Percentiles rank a stretch among this genome's conserved stretches.
Conservation (phyloP, 92 coral and sea anemone genomes). For the Epizoanthus rinbou region DNA sequence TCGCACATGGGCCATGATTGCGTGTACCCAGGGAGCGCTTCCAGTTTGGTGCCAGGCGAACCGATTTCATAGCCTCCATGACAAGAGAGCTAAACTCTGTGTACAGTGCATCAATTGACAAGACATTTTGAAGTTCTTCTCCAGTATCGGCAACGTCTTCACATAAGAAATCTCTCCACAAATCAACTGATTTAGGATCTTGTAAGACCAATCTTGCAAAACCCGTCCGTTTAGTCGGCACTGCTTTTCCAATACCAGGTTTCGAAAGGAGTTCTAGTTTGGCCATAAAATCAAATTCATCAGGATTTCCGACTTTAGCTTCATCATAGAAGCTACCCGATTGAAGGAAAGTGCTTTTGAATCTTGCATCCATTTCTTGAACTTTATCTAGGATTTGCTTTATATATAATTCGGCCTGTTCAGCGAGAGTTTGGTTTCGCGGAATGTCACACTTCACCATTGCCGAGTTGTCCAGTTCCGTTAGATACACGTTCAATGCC, state of each 20-base stretch:
- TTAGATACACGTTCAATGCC: constrained; percentile 34
- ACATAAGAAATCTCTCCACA: constrained; percentile 36
- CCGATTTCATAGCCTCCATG: constrained; percentile 34
- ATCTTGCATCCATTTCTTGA: constrained; percentile 34
- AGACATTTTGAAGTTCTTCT: neutral
- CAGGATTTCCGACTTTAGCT: constrained; percentile 33
- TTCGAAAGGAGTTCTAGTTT: constrained; percentile 43
- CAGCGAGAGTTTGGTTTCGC: constrained; percentile 23
- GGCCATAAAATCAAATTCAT: constrained; percentile 48
- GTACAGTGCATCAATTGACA: constrained; percentile 19
- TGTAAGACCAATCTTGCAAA: constrained; percentile 27
- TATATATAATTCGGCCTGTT: constrained; percentile 31
- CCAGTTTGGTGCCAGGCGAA: constrained; percentile 24
- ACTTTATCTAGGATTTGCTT: constrained; percentile 24
- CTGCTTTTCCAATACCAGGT: constrained; percentile 40
- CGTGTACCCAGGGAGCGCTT: constrained; percentile 24
- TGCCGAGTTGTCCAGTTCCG: constrained; percentile 35
- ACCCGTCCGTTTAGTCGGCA: constrained; percentile 31
- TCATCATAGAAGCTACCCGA: constrained; percentile 48
- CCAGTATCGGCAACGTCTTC: constrained; percentile 1
- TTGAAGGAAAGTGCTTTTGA: constrained; percentile 43
- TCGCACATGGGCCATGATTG: constrained; percentile 38
- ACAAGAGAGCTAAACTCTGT: constrained; percentile 20
- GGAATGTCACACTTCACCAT: constrained; percentile 16
- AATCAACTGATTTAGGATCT: constrained; percentile 28